Evolutionary conservation across 2,888 invertebrate genomes (phyloP), one percentile per base, ranked within the genome.

Genomic region (Eretmocerus hayati): DNA sequence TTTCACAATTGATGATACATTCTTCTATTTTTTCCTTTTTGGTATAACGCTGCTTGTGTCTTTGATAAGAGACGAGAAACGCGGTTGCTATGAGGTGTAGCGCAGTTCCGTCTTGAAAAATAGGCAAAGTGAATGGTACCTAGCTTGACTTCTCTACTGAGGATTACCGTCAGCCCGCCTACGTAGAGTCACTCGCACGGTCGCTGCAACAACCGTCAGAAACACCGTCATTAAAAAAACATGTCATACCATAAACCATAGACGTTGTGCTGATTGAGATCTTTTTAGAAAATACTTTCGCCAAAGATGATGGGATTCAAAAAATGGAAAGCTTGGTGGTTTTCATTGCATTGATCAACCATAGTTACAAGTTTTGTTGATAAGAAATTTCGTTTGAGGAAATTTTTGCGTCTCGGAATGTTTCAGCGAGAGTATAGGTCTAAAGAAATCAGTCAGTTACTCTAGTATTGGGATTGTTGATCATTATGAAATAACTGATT

Each of bases 111-210:
- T 47, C 49, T 57, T 47, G 47, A 55, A 26, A 53, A 57, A 62
- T 62, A 61, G 60, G 63, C 61, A 60, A 59, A 56, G 54, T 60
- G 53, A 54, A 50, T 65, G 59, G 67, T 67, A 67, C 66, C 68
- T 68, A 70, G 67, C 62, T 69, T 67, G 64, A 54, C 64, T 65
- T 67, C 62, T 62, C 62, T 70, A 70, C 60, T 69, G 68, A 64
- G 69, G 64, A 62, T 70, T 70, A 69, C 63, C 69, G 66, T 70
- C 70, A 56, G 67, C 67, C 79, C 85, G 85, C 81, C 87, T 87
- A 87, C 87, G 87, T 83, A 87, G 85, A 81, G 85, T 85, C 81
- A 85, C 84, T 81, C 86, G 85, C 82, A 86, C 86, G 81, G 86
- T 85, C 81, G 86, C 87, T 88, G 87, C 83, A 87, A 87, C 83